Evolutionary conservation across 2,888 invertebrate genomes (phyloP).

Genomic region (Lissocephala sabroskyi): DNA sequence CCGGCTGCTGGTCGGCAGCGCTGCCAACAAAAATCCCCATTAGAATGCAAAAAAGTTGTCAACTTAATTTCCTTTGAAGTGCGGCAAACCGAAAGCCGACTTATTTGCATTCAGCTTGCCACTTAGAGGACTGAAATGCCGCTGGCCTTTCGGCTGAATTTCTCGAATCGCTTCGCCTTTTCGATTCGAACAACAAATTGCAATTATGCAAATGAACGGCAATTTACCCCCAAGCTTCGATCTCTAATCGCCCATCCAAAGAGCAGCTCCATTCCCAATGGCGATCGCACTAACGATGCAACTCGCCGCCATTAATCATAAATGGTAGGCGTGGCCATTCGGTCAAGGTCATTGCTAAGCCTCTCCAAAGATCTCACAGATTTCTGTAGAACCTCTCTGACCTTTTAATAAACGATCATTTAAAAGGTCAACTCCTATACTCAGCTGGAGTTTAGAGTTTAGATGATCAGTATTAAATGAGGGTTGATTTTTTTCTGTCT

Average conservation of each 20-base stretch:
- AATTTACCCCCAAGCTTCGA: slow-evolving; percentile 14
- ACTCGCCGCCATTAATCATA: not conserved
- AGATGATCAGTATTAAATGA: no score
- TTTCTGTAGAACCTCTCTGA: no score
- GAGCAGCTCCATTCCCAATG: no score
- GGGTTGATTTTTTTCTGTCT: no score
- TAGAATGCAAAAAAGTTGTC: slow-evolving; percentile 5
- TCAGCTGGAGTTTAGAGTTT: no score
- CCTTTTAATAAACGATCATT: no score
- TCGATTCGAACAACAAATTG: slow-evolving; percentile 59
- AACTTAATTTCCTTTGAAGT: slow-evolving; percentile 15
- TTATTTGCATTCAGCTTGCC: slow-evolving; percentile 23
- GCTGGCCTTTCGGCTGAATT: slow-evolving; percentile 49
- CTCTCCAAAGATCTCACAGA: no score
- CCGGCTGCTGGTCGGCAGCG: no score
- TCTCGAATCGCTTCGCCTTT: slow-evolving; percentile 51
- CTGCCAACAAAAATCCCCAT: no score
- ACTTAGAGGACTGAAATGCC: slow-evolving; percentile 17
- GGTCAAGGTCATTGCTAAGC: no score
- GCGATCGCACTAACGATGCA: not conserved
- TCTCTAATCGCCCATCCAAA: slow-evolving; percentile 2
- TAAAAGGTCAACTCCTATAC: no score
- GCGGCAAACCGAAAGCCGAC: no score
- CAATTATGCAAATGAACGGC: slow-evolving; percentile 51
- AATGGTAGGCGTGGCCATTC: slow-evolving; percentile 15